These are phyloP conservation scores for Drosophila heteroneura DNA, from an alignment of 2,888 invertebrate genomes.

Conservation along the genomic window DNA sequence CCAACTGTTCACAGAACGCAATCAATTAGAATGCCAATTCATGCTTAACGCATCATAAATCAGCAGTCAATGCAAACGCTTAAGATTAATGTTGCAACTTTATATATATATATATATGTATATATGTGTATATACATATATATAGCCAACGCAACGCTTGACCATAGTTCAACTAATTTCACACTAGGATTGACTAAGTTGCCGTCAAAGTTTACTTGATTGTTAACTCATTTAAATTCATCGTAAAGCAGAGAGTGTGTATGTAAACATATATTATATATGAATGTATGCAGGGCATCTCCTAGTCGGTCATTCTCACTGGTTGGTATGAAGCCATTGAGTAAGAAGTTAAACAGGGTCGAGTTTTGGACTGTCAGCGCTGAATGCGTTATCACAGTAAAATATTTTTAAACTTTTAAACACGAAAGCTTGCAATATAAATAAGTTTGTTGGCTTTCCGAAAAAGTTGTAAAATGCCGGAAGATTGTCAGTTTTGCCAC, in stretches of 20 bases:
- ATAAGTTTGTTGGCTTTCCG: constrained; percentile 53
- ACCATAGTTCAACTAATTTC: background rate
- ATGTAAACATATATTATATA: background rate
- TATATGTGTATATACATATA: background rate
- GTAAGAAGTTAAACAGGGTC: constrained; percentile 1
- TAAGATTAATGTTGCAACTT: background rate
- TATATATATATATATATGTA: background rate
- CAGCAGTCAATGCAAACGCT: background rate
- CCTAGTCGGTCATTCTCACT: background rate
- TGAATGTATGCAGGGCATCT: background rate
- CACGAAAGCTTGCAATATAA: constrained; percentile 50
- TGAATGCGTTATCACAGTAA: constrained; percentile 43
- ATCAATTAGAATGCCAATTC: background rate
- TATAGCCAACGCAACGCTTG: background rate
- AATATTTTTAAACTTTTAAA: constrained; percentile 46
- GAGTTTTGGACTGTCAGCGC: constrained; percentile 38
- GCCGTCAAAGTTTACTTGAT: background rate
- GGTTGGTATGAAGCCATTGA: background rate
- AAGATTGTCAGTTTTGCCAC: constrained; percentile 76
- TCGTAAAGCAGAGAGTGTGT: background rate
- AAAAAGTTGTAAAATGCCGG: constrained; percentile 75
- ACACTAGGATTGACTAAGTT: background rate
- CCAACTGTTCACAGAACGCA: background rate
- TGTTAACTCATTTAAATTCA: background rate
- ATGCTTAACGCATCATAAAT: background rate